Conservation (phyloP, 2,113 vertebrate genomes). For the Pionites leucogaster region DNA sequence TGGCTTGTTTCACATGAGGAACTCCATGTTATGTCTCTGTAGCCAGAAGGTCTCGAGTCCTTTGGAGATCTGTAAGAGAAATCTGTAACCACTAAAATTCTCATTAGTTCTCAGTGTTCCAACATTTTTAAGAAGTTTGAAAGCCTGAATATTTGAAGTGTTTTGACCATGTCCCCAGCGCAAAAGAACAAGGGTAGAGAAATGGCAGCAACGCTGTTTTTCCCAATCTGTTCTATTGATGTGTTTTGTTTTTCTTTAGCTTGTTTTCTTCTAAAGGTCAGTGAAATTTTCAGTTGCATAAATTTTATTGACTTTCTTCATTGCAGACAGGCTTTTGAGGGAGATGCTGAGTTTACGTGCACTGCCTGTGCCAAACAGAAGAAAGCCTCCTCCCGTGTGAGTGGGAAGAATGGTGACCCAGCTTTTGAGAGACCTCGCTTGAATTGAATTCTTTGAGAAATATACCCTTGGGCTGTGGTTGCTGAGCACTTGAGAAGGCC, state of each 20-base stretch:
- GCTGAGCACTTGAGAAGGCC: slow-evolving; percentile 41
- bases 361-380: not conserved
- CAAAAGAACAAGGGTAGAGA: not conserved
- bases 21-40: not conserved
- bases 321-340: not conserved
- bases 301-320: slow-evolving; percentile 15
- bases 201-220: not conserved
- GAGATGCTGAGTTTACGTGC: not conserved
- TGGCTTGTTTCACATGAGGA: not conserved
- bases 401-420: slow-evolving; percentile 19
- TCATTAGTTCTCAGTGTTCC: not conserved
- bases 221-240: not conserved
- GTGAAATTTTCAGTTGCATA: slow-evolving; percentile 11
- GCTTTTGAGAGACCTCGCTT: slow-evolving; percentile 34
- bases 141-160: not conserved
- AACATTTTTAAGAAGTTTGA: not conserved
- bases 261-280: slow-evolving; percentile 53
- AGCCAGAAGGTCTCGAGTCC: not conserved
- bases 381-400: not conserved
- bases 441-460: slow-evolving; percentile 38
- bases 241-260: slow-evolving; percentile 20
- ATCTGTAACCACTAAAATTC: not conserved
- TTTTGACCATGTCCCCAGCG: slow-evolving; percentile 4
- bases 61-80: not conserved
- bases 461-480: slow-evolving; percentile 36